phyloP scores from a whole-genome alignment of 2,888 invertebrate species.

The Melinaea menophilus region DNA sequence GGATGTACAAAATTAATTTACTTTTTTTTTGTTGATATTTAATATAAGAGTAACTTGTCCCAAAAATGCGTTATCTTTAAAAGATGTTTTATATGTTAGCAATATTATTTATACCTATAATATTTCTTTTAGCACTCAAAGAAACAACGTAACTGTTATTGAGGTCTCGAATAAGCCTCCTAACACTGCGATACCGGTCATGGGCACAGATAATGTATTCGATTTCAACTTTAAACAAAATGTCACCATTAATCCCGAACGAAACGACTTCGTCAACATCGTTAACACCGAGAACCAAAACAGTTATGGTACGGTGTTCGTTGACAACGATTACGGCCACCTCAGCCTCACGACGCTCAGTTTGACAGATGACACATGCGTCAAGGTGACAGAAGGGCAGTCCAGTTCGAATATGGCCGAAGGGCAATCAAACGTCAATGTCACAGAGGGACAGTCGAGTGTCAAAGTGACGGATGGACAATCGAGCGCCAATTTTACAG shows the following conservation, averaged over 20 bases:
- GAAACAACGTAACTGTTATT: conserved; percentile 79
- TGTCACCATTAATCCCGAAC: conserved; percentile 36
- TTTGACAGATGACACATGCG: conserved; percentile 28
- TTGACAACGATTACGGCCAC: conserved; percentile 60
- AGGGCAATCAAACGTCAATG: conserved; percentile 36
- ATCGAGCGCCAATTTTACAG: conserved; percentile 49
- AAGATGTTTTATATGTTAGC: too few relatives aligned
- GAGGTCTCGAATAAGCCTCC: conserved; percentile 77
- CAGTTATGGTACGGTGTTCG: conserved; percentile 61
- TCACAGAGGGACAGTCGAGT: conserved; percentile 22
- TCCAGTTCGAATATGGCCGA: conserved; percentile 40
- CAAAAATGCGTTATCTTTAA: too few relatives aligned
- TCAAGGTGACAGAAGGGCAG: conserved; percentile 32
- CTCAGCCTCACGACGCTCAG: conserved; percentile 66
- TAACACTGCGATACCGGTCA: conserved; percentile 65
- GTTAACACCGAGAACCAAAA: conserved; percentile 60
- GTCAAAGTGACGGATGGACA: conserved; percentile 41
- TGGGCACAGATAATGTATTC: conserved; percentile 59
- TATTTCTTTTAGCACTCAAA: conserved; percentile 43
- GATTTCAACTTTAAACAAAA: conserved; percentile 59
- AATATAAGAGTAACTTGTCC: too few relatives aligned
- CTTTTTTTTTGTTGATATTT: too few relatives aligned
- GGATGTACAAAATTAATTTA: too few relatives aligned
- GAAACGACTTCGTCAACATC: conserved; percentile 56
- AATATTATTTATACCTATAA: background rate